Base-by-base conservation (phyloP, 1,140 invertebrate genomes). In the Neodiprion lecontei region DNA sequence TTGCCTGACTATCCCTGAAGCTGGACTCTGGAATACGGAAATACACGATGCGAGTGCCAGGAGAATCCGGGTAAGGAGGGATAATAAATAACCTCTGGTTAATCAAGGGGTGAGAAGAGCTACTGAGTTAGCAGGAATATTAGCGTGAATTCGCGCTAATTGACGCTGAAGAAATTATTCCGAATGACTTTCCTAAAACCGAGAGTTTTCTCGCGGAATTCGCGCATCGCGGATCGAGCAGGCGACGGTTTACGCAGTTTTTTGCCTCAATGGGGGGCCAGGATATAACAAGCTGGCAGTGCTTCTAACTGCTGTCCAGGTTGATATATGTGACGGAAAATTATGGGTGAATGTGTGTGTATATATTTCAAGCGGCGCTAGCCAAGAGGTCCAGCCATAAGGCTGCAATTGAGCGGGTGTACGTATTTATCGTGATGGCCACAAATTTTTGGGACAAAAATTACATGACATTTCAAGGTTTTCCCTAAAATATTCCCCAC, bases 301-400 rank as follows among this genome's bases (percentile, higher is more conserved):
- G 83, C 73, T 85, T 87, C 85, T 85, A 87, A 88, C 86, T 87
- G 88, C 87, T 84, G 87, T 82, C 86, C 79, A 74, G 76, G 75
- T 68, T 88, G 87, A 88, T 88, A 84, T 87, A 88, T 86, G 86
- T 86, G 85, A 88, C 85, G 86, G 87, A 87, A 88, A 88, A 87
- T 87, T 87, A 84, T 83, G 82, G 81, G 77, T 80, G 83, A 86
- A 82, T 77, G 28, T 40, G 28, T 40, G 28, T 40, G 28, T 40
- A 40, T 40, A 9, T 61, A 61, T 61, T 61, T 61, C n/a, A 61
- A 9, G 76, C 74, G 78, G 76, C 76, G 67, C 67, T 21, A 74
- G 73, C 76, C 77, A 78, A 81, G 78, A 81, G 82, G 80, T 75
- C 69, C 70, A 67, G 28, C 61, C 48, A n/a, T 48, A 67, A 21